phyloP scores from a whole-genome alignment of 92 coral and sea anemone species.

The Paramuricea clavata region DNA sequence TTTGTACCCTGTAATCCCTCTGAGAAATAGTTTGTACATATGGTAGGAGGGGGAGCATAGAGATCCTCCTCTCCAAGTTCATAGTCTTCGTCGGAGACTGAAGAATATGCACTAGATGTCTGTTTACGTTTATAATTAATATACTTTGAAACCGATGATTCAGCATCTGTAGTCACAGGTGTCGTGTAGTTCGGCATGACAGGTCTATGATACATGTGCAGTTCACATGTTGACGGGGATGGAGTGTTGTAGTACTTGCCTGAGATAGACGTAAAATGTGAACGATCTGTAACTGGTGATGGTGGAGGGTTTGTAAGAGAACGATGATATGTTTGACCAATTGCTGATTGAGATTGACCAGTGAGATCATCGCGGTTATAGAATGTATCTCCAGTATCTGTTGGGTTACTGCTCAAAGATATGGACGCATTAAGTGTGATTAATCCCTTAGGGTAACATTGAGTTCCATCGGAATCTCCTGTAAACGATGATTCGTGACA shows the following conservation, averaged over 20 bases:
- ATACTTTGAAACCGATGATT: constrained; percentile 79
- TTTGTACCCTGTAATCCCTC: constrained; percentile 97
- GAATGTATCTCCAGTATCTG: constrained; percentile 81
- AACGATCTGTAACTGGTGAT: constrained; percentile 96
- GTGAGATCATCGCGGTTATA: constrained; percentile 94
- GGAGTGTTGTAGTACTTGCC: constrained; percentile 85
- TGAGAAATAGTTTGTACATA: constrained; percentile 94
- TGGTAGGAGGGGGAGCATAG: constrained; percentile 97
- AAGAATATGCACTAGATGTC: constrained; percentile 70
- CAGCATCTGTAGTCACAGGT: constrained; percentile 90
- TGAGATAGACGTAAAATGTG: constrained; percentile 84
- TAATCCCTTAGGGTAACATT: constrained; percentile 64
- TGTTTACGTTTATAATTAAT: constrained; percentile 65
- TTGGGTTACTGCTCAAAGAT: constrained; percentile 76
- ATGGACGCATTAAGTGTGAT: constrained; percentile 57
- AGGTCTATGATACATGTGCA: constrained; percentile 87
- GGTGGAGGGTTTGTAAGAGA: constrained; percentile 97
- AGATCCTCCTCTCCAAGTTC: constrained; percentile 85
- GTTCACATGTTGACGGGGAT: constrained; percentile 90
- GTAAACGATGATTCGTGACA: constrained; percentile 58
- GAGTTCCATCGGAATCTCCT: constrained; percentile 69
- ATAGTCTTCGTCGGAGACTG: constrained; percentile 73
- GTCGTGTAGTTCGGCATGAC: constrained; percentile 96
- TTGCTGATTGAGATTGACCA: constrained; percentile 90
- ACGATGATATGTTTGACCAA: constrained; percentile 82